A percentile compares a stretch with the other conserved stretches of the same genome.
These are phyloP conservation scores for Cliona cf. orientalis DNA, from an alignment of 37 sponge, comb jelly and placozoan genomes.

Conservation along the genomic window DNA sequence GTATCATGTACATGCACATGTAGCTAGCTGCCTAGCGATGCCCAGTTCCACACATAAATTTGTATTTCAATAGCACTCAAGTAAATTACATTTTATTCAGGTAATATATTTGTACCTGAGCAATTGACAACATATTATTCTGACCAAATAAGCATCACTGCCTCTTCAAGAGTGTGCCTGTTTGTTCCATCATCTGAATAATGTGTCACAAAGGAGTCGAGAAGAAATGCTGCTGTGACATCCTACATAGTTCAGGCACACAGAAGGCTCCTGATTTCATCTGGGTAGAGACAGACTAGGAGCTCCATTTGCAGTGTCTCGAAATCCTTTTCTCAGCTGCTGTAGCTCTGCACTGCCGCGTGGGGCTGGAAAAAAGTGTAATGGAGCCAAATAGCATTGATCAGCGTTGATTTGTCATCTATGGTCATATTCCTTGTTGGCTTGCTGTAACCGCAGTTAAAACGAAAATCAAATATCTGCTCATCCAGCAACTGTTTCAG, in stretches of 20 bases:
- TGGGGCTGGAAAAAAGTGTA: conserved; percentile 26
- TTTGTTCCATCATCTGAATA: conserved; percentile 20
- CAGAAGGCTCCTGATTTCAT: neutral
- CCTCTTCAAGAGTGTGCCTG: conserved; percentile 28
- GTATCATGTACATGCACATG: too few relatives aligned
- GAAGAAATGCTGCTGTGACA: conserved; percentile 4
- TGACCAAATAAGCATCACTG: conserved; percentile 14
- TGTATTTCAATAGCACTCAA: neutral
- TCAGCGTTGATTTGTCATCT: neutral
- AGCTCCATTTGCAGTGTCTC: conserved; percentile 29
- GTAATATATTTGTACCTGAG: neutral
- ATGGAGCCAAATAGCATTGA: conserved; percentile 33
- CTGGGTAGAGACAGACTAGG: neutral
- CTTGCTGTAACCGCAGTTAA: conserved; percentile 27
- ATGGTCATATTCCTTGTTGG: conserved; percentile 1
- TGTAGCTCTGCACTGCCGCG: conserved; percentile 24
- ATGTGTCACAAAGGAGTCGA: neutral
- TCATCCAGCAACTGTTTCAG: neutral
- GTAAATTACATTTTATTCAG: neutral
- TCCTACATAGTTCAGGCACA: neutral
- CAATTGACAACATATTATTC: conserved; percentile 24
- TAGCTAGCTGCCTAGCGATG: too few relatives aligned
- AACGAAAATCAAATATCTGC: conserved; percentile 8
- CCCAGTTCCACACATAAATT: too few relatives aligned
- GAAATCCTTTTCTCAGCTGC: conserved; percentile 26